A percentile compares a stretch with the other conserved stretches of the same genome.
Evolutionary conservation across 2,888 invertebrate species (phyloP).

Genomic region (Reticulitermes lucifugus): DNA sequence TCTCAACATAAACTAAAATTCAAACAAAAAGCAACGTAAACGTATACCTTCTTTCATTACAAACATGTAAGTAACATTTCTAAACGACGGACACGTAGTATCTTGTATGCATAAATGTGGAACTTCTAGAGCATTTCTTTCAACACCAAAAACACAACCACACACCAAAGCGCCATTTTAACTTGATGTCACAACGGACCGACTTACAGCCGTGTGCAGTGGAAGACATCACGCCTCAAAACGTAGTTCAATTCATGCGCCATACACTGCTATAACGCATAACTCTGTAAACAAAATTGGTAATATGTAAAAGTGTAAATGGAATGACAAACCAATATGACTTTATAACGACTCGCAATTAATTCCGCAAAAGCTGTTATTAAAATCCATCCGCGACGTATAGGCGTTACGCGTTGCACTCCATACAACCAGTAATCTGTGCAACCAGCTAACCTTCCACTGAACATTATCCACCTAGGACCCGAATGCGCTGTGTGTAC

Average conservation of each 20-base stretch:
- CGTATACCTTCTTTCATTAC: conserved; percentile 26
- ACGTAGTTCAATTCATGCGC: conserved; percentile 38
- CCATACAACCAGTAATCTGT: not conserved
- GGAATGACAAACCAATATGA: not conserved
- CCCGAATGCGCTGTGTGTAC: not conserved
- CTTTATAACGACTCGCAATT: not conserved
- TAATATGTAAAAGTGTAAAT: not conserved
- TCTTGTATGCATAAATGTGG: not conserved
- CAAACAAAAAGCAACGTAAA: conserved; percentile 45
- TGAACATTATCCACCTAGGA: not conserved
- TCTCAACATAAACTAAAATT: conserved; percentile 33
- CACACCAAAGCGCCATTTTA: conserved; percentile 60
- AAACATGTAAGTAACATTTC: conserved; percentile 14
- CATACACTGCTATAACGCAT: not conserved
- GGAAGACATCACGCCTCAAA: conserved; percentile 38
- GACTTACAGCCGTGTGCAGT: conserved; percentile 13
- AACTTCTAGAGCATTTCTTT: conserved; percentile 53
- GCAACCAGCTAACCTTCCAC: too few relatives aligned
- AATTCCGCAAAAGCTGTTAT: not conserved
- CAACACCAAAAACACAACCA: conserved; percentile 58
- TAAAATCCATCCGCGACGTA: not conserved
- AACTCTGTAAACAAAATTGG: not conserved
- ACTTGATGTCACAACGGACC: conserved; percentile 54
- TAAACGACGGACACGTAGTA: not conserved
- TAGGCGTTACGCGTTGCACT: not conserved